Base-by-base conservation (phyloP, 2,888 invertebrate genomes). In the Blastobasis lacticolella region DNA sequence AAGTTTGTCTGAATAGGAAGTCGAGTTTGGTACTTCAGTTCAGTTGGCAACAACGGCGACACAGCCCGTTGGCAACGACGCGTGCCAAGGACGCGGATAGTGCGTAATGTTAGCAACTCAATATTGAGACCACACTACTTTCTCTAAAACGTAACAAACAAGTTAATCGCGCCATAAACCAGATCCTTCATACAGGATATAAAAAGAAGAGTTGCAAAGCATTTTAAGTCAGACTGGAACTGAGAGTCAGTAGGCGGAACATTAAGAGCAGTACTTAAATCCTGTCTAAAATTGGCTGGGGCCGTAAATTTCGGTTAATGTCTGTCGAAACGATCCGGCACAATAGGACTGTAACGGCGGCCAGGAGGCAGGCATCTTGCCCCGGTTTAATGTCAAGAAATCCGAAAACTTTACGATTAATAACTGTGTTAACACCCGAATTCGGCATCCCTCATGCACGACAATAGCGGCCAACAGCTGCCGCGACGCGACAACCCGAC, bases 291-390 rank as follows among this genome's bases (percentile, higher is more conserved):
- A 78, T 75, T 75, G 77, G 68, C 64, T 60, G 37, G 47, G 61
- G 58, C 63, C 68, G 67, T 78, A 79, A 81, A 78, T 78, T 73
- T 59, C 55, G 57, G 61, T 75, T 79, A 78, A 79, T 75, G 78
- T 73, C 65, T 64, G 69, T 65, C 64, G 70, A 64, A 72, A 70
- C 72, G 76, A 71, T 64, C 66, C 59, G 51, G 63, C 68, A 75
- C 76, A 75, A 79, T 73, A 66, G 67, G 60, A 64, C 59, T 47
- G 54, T 54, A 53, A 56, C 50, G 53, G 51, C 51, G 45, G 37
- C 41, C 49, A 47, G 53, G 45, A 48, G 51, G 50, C 51, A 48
- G 52, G 49, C 58, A 54, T 53, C 54, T 55, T 55, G 56, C 48
- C 56, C 46, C 50, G 0, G 44, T 46, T 52, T 49, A 46, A 54